These are phyloP conservation scores for Holacanthus passer DNA, from an alignment of 2,113 vertebrate species.

Conservation along the genomic window DNA sequence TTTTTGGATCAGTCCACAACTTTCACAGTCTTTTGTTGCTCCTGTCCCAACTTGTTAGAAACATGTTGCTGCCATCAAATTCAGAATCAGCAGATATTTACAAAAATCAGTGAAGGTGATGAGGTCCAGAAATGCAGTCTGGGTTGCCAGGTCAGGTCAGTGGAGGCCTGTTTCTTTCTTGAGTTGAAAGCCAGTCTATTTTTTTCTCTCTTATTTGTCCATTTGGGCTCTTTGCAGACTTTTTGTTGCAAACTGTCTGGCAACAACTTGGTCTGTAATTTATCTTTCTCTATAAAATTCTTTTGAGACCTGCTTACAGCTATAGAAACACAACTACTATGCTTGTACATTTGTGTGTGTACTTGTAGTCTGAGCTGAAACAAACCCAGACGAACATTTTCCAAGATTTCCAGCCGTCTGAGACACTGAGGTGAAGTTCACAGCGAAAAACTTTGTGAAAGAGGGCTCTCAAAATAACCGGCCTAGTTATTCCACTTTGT, in stretches of 20 bases:
- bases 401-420: conserved; percentile 1
- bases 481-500: conserved; percentile 32
- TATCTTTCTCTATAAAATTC: too few species aligned
- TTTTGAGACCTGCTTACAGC: not conserved
- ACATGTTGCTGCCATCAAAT: too few species aligned
- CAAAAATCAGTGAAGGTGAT: too few species aligned
- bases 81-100: too few species aligned
- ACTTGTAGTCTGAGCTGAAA: conserved; percentile 1
- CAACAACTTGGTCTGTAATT: not conserved
- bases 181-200: not conserved
- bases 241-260: not conserved
- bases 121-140: not conserved
- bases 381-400: not conserved
- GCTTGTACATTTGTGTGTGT: not conserved
- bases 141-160: not conserved
- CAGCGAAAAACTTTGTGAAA: not conserved
- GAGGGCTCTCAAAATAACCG: conserved; percentile 44
- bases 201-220: not conserved
- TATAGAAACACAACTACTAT: not conserved
- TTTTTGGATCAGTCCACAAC: too few species aligned
- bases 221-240: too few species aligned
- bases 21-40: too few species aligned
- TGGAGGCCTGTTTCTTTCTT: not conserved
- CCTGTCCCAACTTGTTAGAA: too few species aligned
- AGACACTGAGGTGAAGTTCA: conserved; percentile 2